Evolutionary conservation across 2,113 vertebrate genomes (phyloP).

Genomic region (Paramormyrops kingsleyae): DNA sequence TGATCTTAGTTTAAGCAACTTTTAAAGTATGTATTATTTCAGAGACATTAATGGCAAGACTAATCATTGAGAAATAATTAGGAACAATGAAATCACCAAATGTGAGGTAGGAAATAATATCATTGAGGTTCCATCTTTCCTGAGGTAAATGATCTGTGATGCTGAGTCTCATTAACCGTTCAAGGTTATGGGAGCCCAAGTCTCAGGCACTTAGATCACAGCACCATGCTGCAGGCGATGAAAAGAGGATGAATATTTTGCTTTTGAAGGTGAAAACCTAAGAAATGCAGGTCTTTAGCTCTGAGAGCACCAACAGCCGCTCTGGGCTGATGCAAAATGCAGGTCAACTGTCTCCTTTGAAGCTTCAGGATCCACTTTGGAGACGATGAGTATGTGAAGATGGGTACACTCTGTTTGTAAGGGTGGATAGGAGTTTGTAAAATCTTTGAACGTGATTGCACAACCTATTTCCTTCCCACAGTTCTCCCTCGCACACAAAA

Average conservation of each 20-base stretch:
- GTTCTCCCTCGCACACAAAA: neutral
- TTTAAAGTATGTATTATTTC: neutral
- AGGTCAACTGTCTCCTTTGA: neutral
- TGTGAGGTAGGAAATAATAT: neutral
- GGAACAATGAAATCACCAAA: slow-evolving; percentile 8
- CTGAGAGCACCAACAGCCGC: neutral
- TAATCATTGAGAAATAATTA: neutral
- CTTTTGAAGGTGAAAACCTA: neutral
- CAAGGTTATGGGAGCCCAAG: neutral
- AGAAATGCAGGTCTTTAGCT: neutral
- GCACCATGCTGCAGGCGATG: neutral
- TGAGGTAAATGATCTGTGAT: slow-evolving; percentile 9
- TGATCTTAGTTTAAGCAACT: neutral
- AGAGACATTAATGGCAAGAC: neutral
- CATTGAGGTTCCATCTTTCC: neutral
- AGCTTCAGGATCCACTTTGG: neutral
- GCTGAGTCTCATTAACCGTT: slow-evolving; percentile 7
- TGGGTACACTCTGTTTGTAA: neutral
- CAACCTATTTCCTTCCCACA: neutral
- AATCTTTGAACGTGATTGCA: neutral
- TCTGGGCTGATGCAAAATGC: neutral
- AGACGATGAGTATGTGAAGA: neutral
- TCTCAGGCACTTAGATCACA: slow-evolving; percentile 9
- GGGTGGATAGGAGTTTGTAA: neutral
- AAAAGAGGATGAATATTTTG: neutral